Evolutionary conservation across 2,888 invertebrate species (phyloP), one percentile per base, ranked within the genome.

Genomic region (Anodontia alba): DNA sequence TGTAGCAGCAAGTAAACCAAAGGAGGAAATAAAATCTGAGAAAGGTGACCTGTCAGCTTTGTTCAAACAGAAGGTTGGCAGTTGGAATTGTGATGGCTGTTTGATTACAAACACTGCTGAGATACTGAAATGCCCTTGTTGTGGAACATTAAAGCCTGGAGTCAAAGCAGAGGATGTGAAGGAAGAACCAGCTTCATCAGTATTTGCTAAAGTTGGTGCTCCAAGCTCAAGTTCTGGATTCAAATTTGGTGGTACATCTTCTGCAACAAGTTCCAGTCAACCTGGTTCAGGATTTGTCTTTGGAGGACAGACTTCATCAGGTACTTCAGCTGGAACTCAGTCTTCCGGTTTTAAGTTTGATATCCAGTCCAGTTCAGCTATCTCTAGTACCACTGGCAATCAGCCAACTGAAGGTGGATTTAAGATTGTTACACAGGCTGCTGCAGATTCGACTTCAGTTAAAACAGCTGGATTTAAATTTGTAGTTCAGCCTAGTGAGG

Each of bases 11-110:
- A 51, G 38, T 33, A 66, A 66, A 31, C 29, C 29, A 33, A 43
- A 67, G 38, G 43, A 46, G 33, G 42, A 42, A 1, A n/a, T 12
- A 43, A 73, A 72, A 43, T 20, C 46, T 29, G 71, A n/a, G 12
- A 73, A 71, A 17, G 29, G 29, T 42, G 78, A 84, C 12, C 87
- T 95, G 69, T 86, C 93, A 23, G 92, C 93, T 17, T 72, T 93
- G 88, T 96, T 96, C 86, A 96, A 96, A 89, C 95, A 95, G 1
- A 92, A 95, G 0, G 90, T 94, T 31, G 96, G 95, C 69, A 95
- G 96, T 29, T 97, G 97, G 97, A 96, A 96, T 87, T 97, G 97
- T 93, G 94, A 95, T 0, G 95, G 94, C 29, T 97, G 97, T 91
- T 95, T 96, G 94, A 94, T 96, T 20, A 94, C 95, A 54, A 97